phyloP scores from a whole-genome alignment of 2,888 invertebrate genomes.

The Eupithecia centaureata region DNA sequence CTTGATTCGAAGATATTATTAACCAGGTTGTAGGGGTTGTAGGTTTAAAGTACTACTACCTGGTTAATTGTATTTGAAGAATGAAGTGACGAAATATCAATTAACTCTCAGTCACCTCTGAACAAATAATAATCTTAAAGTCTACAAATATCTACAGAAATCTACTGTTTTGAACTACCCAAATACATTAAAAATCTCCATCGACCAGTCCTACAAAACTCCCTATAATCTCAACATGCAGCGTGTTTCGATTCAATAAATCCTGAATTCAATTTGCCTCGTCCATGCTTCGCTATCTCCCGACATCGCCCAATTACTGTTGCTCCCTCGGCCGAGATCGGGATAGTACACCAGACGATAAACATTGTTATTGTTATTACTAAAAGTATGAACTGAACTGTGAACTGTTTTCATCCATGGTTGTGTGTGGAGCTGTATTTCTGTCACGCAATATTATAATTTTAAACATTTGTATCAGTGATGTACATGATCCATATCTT shows the following conservation, averaged over 20 bases:
- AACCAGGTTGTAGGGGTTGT: too few relatives aligned
- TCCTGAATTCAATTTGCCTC: conserved; percentile 36
- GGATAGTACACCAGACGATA: conserved; percentile 1
- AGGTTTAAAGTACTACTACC: too few relatives aligned
- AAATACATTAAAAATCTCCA: neutral
- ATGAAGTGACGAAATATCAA: too few relatives aligned
- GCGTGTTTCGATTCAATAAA: conserved; percentile 30
- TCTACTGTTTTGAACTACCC: neutral
- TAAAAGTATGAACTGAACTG: neutral
- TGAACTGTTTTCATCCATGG: neutral
- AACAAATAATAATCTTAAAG: neutral
- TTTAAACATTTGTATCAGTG: too few relatives aligned
- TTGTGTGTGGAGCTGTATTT: neutral
- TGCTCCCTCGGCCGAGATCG: conserved; percentile 9
- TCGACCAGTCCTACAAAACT: neutral
- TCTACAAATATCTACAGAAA: neutral
- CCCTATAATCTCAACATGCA: neutral
- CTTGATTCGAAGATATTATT: too few relatives aligned
- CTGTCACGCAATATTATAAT: neutral
- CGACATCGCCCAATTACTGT: conserved; percentile 36
- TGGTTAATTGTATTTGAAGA: too few relatives aligned
- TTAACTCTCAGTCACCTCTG: neutral
- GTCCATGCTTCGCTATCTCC: conserved; percentile 31
- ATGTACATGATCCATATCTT: too few relatives aligned
- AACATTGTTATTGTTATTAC: neutral